Evolutionary conservation across 2,888 invertebrate genomes (phyloP).

Genomic region (Nomada fabriciana): DNA sequence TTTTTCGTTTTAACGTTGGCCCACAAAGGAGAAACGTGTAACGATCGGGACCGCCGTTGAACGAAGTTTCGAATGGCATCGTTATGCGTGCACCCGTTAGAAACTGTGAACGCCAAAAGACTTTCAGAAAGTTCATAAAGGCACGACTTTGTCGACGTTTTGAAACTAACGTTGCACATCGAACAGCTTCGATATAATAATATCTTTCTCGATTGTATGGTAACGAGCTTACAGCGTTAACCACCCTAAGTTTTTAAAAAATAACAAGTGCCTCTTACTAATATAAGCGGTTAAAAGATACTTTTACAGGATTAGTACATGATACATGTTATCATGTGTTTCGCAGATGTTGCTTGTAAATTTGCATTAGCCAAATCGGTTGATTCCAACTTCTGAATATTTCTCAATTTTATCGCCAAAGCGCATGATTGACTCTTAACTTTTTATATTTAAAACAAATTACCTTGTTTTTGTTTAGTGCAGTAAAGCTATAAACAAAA

Average conservation of each 20-base stretch:
- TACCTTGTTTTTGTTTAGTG: too few species aligned
- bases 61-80: constrained; percentile 10
- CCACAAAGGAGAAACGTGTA: constrained; percentile 24
- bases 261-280: not conserved
- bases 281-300: not conserved
- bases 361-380: too few species aligned
- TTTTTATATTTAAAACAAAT: too few species aligned
- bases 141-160: not conserved
- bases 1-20: constrained; percentile 33
- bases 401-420: too few species aligned
- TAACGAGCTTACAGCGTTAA: too few species aligned
- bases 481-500: not conserved
- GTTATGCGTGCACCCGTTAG: not conserved
- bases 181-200: not conserved
- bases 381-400: too few species aligned
- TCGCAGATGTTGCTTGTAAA: too few species aligned
- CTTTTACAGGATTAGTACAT: too few species aligned
- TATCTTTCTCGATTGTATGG: constrained; percentile 2
- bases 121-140: constrained; percentile 18
- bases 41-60: not conserved
- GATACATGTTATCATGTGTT: too few species aligned
- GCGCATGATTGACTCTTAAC: too few species aligned
- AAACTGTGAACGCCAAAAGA: constrained; percentile 47
- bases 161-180: not conserved
- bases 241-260: too few species aligned